Conservation (phyloP, 2,113 vertebrate genomes). For the Alligator sinensis region DNA sequence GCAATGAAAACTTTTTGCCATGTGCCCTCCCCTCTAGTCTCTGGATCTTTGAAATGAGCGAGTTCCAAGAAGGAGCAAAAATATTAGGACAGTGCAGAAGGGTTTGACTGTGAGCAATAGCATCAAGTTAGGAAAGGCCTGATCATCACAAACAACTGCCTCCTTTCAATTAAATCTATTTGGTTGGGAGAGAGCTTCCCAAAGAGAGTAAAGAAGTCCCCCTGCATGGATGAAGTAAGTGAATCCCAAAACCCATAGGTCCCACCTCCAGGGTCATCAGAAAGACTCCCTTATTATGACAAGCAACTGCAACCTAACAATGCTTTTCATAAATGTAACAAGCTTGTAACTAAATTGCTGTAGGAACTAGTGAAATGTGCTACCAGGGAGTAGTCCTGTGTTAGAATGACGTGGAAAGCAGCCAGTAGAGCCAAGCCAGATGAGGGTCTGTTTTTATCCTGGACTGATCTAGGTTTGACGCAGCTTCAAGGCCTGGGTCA, state of each 20-base stretch:
- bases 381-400: background rate
- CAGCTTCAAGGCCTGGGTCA: background rate
- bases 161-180: background rate
- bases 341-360: background rate
- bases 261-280: background rate
- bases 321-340: background rate
- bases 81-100: background rate
- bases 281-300: fast-evolving
- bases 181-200: background rate
- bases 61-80: background rate
- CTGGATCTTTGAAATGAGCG: background rate
- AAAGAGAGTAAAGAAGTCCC: background rate
- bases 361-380: background rate
- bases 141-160: background rate
- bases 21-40: background rate
- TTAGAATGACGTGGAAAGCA: background rate
- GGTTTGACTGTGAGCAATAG: background rate
- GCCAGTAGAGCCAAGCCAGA: background rate
- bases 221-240: background rate
- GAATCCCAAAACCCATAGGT: no score
- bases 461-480: background rate
- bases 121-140: background rate
- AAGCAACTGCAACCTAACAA: fast-evolving
- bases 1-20: background rate
- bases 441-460: background rate